Conservation (phyloP, 2,888 invertebrate genomes). For the Julus scanicus region DNA sequence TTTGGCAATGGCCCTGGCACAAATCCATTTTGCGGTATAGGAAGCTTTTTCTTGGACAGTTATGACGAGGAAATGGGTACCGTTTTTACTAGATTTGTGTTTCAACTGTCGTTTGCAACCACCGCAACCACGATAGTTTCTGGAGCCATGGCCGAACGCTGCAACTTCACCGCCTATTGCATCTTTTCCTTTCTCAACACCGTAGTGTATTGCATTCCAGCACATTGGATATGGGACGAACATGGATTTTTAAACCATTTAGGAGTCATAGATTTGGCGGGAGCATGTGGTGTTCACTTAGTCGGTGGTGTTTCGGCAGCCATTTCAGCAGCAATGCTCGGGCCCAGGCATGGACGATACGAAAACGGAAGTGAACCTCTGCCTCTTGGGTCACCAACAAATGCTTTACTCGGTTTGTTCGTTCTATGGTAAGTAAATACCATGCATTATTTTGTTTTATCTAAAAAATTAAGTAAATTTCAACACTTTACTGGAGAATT, state of each 20-base stretch:
- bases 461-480: background rate
- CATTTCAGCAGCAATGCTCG: constrained; percentile 89
- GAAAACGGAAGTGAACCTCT: constrained; percentile 79
- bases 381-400: constrained; percentile 88
- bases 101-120: constrained; percentile 80
- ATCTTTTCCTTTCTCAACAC: constrained; percentile 90
- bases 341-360: constrained; percentile 82
- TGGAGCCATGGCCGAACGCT: constrained; percentile 95
- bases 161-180: constrained; percentile 91
- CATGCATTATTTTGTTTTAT: background rate
- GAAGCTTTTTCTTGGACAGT: constrained; percentile 66
- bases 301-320: constrained; percentile 83
- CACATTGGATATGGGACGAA: constrained; percentile 92
- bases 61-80: constrained; percentile 62
- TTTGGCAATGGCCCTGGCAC: constrained; percentile 64
- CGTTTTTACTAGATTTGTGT: constrained; percentile 65
- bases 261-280: constrained; percentile 92
- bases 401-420: constrained; percentile 90
- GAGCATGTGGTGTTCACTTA: constrained; percentile 88
- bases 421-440: constrained; percentile 78
- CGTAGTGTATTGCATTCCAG: constrained; percentile 89
- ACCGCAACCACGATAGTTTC: constrained; percentile 92
- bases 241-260: constrained; percentile 85
- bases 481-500: background rate
- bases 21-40: constrained; percentile 66